A percentile compares a stretch with the other conserved stretches of the same genome.
These are phyloP conservation scores for Eupithecia subfuscata DNA, from an alignment of 2,888 invertebrate species.

Conservation along the genomic window DNA sequence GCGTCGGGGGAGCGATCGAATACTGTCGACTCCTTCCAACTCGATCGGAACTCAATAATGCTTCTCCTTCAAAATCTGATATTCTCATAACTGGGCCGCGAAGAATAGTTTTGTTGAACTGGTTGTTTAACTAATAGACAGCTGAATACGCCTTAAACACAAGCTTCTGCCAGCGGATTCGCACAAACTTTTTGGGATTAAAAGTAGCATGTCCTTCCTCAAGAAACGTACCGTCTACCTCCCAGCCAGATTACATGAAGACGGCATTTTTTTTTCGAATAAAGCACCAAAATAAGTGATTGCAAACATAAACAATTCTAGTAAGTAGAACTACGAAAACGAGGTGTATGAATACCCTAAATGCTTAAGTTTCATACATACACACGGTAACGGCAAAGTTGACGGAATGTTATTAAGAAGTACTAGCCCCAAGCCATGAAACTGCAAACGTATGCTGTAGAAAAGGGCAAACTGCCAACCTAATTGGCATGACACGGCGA, in stretches of 20 bases:
- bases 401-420: too few species aligned
- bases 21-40: neutral
- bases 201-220: neutral
- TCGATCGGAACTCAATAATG: neutral
- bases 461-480: too few species aligned
- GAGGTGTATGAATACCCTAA: too few species aligned
- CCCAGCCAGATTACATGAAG: neutral
- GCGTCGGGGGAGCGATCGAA: neutral
- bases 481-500: too few species aligned
- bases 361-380: too few species aligned
- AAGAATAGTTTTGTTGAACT: neutral
- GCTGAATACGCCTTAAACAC: neutral
- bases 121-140: neutral
- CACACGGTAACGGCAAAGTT: too few species aligned
- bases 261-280: neutral
- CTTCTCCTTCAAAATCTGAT: neutral
- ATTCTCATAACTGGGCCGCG: neutral
- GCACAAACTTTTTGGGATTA: neutral
- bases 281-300: neutral
- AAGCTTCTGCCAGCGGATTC: neutral
- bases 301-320: neutral
- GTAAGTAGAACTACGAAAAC: too few species aligned
- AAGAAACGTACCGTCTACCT: neutral
- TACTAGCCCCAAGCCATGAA: too few species aligned
- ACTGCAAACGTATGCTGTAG: too few species aligned